Conservation (phyloP, 2,888 invertebrate species). For the Idaea dimidiata region DNA sequence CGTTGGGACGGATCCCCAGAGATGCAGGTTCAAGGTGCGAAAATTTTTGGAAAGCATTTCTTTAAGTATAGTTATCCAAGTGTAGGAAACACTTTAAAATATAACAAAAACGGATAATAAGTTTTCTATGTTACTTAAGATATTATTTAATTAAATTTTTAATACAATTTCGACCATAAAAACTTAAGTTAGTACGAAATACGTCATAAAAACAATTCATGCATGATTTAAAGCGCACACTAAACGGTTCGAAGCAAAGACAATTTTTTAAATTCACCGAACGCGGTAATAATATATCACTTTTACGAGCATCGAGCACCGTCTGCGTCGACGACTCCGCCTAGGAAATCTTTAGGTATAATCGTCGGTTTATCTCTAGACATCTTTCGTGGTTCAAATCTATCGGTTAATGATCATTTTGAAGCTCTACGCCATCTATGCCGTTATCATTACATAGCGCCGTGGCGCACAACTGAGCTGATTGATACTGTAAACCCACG, state of each 20-base stretch:
- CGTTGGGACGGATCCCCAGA: too few species aligned
- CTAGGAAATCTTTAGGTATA: constrained; percentile 59
- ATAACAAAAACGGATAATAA: too few species aligned
- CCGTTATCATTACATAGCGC: too few species aligned
- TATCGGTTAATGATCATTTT: constrained; percentile 14
- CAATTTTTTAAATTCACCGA: constrained; percentile 75
- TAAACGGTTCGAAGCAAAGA: constrained; percentile 44
- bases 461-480: too few species aligned
- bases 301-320: constrained; percentile 74
- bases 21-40: too few species aligned
- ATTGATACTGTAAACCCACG: too few species aligned
- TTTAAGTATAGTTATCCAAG: too few species aligned
- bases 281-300: constrained; percentile 73
- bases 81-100: too few species aligned
- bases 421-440: neutral
- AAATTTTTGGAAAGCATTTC: too few species aligned
- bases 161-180: neutral
- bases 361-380: constrained; percentile 64
- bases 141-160: too few species aligned
- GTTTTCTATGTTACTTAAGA: too few species aligned
- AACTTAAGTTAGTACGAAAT: neutral
- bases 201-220: constrained; percentile 26
- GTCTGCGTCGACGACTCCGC: constrained; percentile 71
- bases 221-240: constrained; percentile 54
- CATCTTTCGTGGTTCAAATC: constrained; percentile 49